Evolutionary conservation across 1,140 invertebrate genomes (phyloP).

Genomic region (Doryteuthis pealeii): DNA sequence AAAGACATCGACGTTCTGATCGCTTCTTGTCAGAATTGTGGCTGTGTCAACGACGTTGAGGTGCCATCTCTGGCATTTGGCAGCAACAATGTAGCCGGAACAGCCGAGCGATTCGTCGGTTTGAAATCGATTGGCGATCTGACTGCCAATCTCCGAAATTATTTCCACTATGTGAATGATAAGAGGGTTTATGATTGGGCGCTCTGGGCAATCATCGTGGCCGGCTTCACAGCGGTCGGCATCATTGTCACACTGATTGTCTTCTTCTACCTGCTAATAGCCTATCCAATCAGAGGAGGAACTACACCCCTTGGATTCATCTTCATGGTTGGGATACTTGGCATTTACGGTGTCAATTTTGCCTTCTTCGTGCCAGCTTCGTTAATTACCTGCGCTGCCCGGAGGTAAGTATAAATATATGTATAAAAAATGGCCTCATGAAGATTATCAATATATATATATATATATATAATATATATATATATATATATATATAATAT

Average conservation of each 20-base stretch:
- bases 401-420: slow-evolving; percentile 21
- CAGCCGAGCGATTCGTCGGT: no score
- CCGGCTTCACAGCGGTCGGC: slow-evolving; percentile 53
- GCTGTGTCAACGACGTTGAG: no score
- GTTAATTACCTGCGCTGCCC: slow-evolving; percentile 56
- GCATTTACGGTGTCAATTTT: slow-evolving; percentile 62
- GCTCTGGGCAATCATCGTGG: slow-evolving; percentile 54
- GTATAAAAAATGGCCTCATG: neutral
- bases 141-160: slow-evolving; percentile 30
- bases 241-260: slow-evolving; percentile 55
- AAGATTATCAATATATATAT: neutral
- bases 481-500: neutral
- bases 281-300: slow-evolving; percentile 58
- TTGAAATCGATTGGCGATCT: no score
- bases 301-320: slow-evolving; percentile 62
- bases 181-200: slow-evolving; percentile 45
- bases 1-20: no score
- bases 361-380: slow-evolving; percentile 62
- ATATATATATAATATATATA: slow-evolving; percentile 4
- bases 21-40: no score
- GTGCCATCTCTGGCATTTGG: no score
- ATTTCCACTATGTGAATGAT: slow-evolving; percentile 36
- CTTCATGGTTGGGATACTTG: slow-evolving; percentile 61
- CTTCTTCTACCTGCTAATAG: slow-evolving; percentile 60
- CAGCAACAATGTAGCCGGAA: no score